These are phyloP conservation scores for Hypsibius dujardini DNA, from an alignment of 1,140 invertebrate genomes.

Conservation along the genomic window DNA sequence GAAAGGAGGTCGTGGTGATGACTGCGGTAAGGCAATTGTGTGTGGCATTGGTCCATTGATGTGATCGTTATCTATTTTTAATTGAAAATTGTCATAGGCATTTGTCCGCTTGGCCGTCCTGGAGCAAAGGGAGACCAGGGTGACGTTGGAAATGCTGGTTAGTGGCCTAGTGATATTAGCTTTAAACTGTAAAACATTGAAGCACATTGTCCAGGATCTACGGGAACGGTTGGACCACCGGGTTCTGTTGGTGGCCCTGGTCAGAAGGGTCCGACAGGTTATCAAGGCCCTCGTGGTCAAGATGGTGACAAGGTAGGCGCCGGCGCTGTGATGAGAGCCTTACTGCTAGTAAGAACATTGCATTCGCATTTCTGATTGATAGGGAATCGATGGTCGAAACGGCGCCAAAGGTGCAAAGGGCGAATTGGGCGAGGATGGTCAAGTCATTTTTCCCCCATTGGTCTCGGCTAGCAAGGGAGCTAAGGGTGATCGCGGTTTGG, in stretches of 20 bases:
- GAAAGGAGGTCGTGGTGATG: constrained; percentile 17
- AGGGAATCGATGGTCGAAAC: constrained; percentile 10
- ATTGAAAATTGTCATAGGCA: no score
- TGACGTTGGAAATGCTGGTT: neutral
- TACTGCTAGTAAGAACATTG: no score
- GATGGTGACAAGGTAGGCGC: neutral
- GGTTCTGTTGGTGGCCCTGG: constrained; percentile 16
- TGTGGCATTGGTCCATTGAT: no score
- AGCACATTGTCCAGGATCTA: no score
- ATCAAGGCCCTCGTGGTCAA: neutral
- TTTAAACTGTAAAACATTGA: no score
- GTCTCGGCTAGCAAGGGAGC: neutral
- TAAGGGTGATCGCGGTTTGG: constrained; percentile 29
- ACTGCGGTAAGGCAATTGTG: neutral
- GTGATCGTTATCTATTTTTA: no score
- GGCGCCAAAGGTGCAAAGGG: neutral
- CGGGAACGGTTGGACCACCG: neutral
- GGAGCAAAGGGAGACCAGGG: neutral
- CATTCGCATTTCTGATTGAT: neutral
- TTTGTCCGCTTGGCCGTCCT: neutral
- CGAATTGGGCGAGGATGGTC: neutral
- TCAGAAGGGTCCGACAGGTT: neutral
- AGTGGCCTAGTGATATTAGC: no score
- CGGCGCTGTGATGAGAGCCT: neutral
- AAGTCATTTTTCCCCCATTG: neutral